Percentiles rank a stretch among this genome's conserved stretches.
Conservation (phyloP, 2,113 vertebrate species). For the Pituophis catenifer region DNA sequence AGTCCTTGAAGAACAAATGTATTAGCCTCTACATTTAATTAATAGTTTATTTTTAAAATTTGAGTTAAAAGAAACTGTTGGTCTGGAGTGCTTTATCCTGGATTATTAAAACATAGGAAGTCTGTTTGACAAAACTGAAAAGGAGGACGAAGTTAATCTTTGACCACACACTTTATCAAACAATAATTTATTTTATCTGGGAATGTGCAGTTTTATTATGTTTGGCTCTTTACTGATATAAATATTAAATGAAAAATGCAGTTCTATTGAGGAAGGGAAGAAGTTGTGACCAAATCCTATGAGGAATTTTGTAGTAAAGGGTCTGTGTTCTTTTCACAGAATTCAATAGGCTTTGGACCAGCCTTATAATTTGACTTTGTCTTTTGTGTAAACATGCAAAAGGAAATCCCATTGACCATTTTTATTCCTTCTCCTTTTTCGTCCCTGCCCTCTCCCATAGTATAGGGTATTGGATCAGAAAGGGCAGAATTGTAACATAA, state of each 20-base stretch:
- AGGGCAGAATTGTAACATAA: conserved; percentile 41
- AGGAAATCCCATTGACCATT: conserved; percentile 61
- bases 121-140: conserved; percentile 40
- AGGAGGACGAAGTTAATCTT: conserved; percentile 4
- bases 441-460: background rate
- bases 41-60: conserved; percentile 57
- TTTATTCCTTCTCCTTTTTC: conserved; percentile 52
- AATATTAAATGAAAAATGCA: background rate
- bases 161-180: conserved; percentile 14
- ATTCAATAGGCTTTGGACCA: conserved; percentile 33
- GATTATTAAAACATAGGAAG: conserved; percentile 29
- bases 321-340: conserved; percentile 23
- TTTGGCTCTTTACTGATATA: background rate
- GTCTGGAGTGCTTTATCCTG: conserved; percentile 38
- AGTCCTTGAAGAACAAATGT: conserved; percentile 43
- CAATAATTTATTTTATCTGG: conserved; percentile 8
- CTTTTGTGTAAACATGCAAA: conserved; percentile 42
- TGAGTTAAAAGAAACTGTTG: conserved; percentile 52
- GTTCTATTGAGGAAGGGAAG: background rate
- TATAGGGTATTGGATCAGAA: conserved; percentile 47
- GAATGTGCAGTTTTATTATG: conserved; percentile 1
- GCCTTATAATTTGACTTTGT: conserved; percentile 39
- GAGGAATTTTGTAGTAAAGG: background rate
- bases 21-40: conserved; percentile 53
- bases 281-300: background rate